phyloP scores from a whole-genome alignment of 2,888 invertebrate genomes.

The Tridacna gigas region DNA sequence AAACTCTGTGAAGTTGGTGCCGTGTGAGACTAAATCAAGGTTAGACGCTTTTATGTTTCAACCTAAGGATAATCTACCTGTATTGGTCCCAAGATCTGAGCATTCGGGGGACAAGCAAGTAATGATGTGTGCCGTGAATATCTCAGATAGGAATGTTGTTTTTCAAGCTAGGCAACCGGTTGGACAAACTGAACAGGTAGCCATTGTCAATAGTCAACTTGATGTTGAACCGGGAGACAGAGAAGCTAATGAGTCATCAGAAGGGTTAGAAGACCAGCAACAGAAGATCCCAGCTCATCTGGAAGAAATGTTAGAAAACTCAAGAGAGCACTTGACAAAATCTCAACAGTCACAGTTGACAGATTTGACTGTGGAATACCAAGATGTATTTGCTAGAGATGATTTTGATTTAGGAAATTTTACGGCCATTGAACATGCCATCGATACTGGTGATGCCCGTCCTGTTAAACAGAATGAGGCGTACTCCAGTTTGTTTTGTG shows the following conservation, averaged over 20 bases:
- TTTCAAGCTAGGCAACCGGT: background rate
- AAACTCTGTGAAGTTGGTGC: conserved; percentile 17
- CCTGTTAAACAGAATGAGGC: too few relatives aligned
- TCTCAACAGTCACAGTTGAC: background rate
- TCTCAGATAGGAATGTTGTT: conserved; percentile 4
- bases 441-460: too few relatives aligned
- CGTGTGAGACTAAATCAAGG: background rate
- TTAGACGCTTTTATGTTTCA: background rate
- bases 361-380: background rate
- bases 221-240: too few relatives aligned
- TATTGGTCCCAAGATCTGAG: conserved; percentile 16
- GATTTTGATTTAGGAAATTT: too few relatives aligned
- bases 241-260: too few relatives aligned
- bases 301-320: conserved; percentile 12
- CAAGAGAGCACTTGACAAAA: conserved; percentile 9
- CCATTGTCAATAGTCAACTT: background rate
- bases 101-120: background rate
- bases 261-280: too few relatives aligned
- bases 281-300: too few relatives aligned
- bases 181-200: background rate
- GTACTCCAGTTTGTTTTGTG: too few relatives aligned
- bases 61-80: background rate
- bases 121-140: conserved; percentile 19
- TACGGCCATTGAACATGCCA: too few relatives aligned
- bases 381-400: too few relatives aligned